Base-by-base conservation (phyloP, 1,140 invertebrate genomes). In the Trachymyrmex cornetzi region DNA sequence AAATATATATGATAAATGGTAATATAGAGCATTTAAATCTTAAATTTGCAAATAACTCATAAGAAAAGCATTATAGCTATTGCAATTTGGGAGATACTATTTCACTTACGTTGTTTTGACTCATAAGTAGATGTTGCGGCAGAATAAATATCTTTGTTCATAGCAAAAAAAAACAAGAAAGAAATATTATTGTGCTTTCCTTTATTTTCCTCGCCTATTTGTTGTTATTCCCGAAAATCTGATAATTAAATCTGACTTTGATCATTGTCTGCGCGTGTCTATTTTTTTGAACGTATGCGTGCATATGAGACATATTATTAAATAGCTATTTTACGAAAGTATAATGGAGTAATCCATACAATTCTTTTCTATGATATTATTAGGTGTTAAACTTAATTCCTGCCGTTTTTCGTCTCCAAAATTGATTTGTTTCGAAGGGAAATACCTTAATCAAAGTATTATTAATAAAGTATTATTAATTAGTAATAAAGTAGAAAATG, bases 121-220 rank as follows among this genome's bases (percentile, higher is more conserved):
- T 59, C 89, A 85, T 91, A 90, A 93, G 89, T 94, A 94, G 92
- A 93, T 91, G 86, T 93, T 91, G n/a, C n/a, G 90, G 79, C 92
- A 92, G 91, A 95, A 94, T 95, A 95, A 94, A 95, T 66, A 79
- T 91, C 89, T 94, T 91, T 93, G 90, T 94, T 94, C 91, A 94
- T 90, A 91, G 91, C 91, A 87, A 94, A 94, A 67, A 80, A 85
- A 88, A 88, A 93, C 0, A 22, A 22, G n/a, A 66, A 34, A n/a
- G 34, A 66, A 38, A 66, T 38, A 93, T 94, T 94, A 93, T 94
- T 94, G 93, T 94, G 91, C 93, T 94, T 95, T 94, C 92, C 94
- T 95, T 95, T 92, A 94, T 93, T 94, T 90, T 92, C 92, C 94
- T 93, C 79, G 90, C 90, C 93, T 81, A 88, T 30, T 64, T 74